Percentiles rank a stretch among this genome's conserved stretches.
Conservation (phyloP, 2,888 invertebrate species). For the Nesidiocoris tenuis region DNA sequence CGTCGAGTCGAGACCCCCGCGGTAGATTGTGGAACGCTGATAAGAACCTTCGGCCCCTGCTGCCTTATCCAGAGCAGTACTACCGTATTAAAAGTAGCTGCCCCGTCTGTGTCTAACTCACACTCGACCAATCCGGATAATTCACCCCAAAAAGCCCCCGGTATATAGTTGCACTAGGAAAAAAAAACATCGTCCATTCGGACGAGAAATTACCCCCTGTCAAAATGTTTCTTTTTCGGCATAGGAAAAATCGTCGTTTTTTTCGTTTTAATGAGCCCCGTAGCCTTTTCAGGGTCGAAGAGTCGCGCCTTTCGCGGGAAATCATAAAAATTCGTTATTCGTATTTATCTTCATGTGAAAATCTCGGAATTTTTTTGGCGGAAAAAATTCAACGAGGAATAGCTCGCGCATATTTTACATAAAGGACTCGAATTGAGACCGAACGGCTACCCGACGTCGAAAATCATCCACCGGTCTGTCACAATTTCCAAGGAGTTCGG, state of each 20-base stretch:
- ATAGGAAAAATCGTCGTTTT: no score
- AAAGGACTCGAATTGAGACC: background rate
- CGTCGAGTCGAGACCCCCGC: slow-evolving; percentile 1
- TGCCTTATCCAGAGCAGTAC: background rate
- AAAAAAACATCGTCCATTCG: slow-evolving; percentile 4
- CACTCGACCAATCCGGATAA: slow-evolving; percentile 11
- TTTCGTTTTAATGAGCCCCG: slow-evolving; percentile 12
- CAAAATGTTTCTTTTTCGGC: background rate
- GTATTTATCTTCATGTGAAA: background rate
- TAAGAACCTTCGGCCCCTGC: slow-evolving; percentile 5
- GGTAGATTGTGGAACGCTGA: slow-evolving; percentile 16
- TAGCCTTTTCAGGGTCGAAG: background rate
- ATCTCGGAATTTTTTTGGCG: background rate
- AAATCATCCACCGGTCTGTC: background rate
- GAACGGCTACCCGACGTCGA: background rate
- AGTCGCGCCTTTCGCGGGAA: background rate
- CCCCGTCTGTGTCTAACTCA: background rate
- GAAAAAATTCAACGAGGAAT: background rate
- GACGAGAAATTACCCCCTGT: slow-evolving; percentile 21
- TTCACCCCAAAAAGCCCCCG: slow-evolving; percentile 17
- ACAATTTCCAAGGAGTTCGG: background rate
- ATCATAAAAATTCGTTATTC: background rate
- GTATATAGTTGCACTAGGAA: background rate
- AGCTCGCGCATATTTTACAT: background rate
- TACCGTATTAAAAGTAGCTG: background rate